These are phyloP conservation scores for Nomada ferruginata DNA, from an alignment of 2,888 invertebrate genomes.

Conservation along the genomic window DNA sequence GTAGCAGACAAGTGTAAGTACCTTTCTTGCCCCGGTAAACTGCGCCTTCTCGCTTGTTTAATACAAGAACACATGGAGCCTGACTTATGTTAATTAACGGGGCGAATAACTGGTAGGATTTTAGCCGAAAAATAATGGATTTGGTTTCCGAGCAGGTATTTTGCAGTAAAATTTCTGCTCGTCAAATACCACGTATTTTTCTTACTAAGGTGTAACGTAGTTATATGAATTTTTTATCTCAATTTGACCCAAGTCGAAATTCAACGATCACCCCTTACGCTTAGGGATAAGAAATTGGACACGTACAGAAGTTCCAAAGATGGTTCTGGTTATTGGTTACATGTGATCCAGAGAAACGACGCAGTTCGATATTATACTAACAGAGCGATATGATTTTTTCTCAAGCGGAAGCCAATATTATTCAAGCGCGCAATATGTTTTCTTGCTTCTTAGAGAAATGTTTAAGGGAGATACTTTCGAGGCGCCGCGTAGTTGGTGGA, in stretches of 20 bases:
- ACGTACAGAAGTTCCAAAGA: constrained; percentile 60
- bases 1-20: constrained; percentile 42
- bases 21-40: constrained; percentile 42
- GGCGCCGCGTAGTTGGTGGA: too few relatives aligned
- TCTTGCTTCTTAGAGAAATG: background rate
- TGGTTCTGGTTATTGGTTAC: constrained; percentile 56
- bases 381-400: constrained; percentile 46
- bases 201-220: constrained; percentile 43
- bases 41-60: constrained; percentile 24
- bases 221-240: constrained; percentile 56
- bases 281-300: constrained; percentile 58
- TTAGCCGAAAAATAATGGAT: constrained; percentile 20
- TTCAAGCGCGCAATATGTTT: background rate
- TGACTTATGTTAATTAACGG: constrained; percentile 46
- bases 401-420: background rate
- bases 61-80: constrained; percentile 21
- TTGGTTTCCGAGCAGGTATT: background rate
- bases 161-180: too few relatives aligned
- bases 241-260: constrained; percentile 39
- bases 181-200: too few relatives aligned
- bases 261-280: constrained; percentile 26
- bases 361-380: constrained; percentile 16
- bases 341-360: background rate
- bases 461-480: constrained; percentile 7
- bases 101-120: constrained; percentile 13